Base-by-base conservation (phyloP, 1,140 invertebrate genomes). In the Atopsyche davidsoni region DNA sequence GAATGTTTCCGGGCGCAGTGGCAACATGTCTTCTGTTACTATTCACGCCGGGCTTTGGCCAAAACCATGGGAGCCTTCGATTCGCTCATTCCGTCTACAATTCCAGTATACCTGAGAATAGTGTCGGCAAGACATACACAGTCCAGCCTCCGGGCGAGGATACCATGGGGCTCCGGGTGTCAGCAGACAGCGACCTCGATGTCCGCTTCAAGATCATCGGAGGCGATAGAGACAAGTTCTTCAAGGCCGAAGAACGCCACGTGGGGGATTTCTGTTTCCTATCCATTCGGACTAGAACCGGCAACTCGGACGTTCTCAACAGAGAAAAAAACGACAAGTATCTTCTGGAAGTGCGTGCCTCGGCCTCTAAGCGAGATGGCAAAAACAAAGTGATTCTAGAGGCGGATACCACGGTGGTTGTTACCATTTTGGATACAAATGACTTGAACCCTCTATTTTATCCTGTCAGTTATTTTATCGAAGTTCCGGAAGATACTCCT, bases 221-320 rank as follows among this genome's bases (percentile, higher is more conserved):
- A 54, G 91, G 92, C 19, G 90, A 96, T 68, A 79, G 81, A 19
- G 84, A 91, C 47, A 87, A 89, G 62, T 86, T 96, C 63, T 98
- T 98, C 73, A 94, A 93, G 65, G 89, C 89, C 0, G 92, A 96
- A 64, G 83, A 90, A 43, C 75, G 81, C 11, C 69, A 81, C 21
- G 85, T 97, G 9, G 93, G 92, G 16, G 89, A 96, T 72, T 96
- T 96, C 75, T 92, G 86, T 68, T 98, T 97, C 66, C 76, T 97
- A 17, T 75, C 86, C 22, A 81, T 97, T 46, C 76, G 92, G 57
- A 95, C 89, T 49, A 79, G 87, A 62, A 91, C 89, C 19, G 87
- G 84, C 35, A 88, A 89, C 63, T 77, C 83, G 19, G 83, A 85
- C 55, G 87, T 91, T 43, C 71, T 97, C 24, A 97, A 98, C 70